Conservation (phyloP, 2,113 vertebrate genomes). For the Geothlypis trichas region DNA sequence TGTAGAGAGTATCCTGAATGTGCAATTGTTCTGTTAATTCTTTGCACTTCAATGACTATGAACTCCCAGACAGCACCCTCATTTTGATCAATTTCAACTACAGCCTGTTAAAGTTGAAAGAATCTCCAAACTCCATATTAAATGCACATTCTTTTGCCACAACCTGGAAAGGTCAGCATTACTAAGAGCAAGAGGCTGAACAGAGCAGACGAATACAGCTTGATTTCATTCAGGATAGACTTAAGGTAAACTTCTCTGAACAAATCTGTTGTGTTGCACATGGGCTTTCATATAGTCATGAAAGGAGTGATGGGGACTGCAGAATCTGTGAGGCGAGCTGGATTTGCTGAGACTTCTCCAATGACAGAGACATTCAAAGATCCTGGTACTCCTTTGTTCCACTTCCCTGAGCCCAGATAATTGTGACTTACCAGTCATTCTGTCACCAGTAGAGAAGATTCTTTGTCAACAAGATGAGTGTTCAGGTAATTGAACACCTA, state of each 20-base stretch:
- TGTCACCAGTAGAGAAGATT: not conserved
- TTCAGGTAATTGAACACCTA: not conserved
- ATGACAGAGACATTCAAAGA: not conserved
- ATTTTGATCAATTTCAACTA: not conserved
- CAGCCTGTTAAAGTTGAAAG: not conserved
- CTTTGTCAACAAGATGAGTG: not conserved
- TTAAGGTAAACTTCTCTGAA: not conserved
- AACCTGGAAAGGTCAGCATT: not conserved
- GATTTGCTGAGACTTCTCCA: not conserved
- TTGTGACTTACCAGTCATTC: not conserved
- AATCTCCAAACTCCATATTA: not conserved
- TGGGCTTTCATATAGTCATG: not conserved
- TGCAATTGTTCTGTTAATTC: not conserved
- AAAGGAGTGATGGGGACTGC: not conserved
- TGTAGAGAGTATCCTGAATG: not conserved
- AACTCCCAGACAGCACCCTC: not conserved
- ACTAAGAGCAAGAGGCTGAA: not conserved
- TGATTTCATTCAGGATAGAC: not conserved
- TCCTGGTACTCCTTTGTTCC: not conserved
- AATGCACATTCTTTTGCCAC: not conserved
- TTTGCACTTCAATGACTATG: not conserved
- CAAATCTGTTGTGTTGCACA: not conserved
- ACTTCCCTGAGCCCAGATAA: not conserved
- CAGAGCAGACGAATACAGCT: not conserved
- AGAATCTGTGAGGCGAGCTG: not conserved